phyloP scores from a whole-genome alignment of 1,140 invertebrate species.

The Venturia canescens region DNA sequence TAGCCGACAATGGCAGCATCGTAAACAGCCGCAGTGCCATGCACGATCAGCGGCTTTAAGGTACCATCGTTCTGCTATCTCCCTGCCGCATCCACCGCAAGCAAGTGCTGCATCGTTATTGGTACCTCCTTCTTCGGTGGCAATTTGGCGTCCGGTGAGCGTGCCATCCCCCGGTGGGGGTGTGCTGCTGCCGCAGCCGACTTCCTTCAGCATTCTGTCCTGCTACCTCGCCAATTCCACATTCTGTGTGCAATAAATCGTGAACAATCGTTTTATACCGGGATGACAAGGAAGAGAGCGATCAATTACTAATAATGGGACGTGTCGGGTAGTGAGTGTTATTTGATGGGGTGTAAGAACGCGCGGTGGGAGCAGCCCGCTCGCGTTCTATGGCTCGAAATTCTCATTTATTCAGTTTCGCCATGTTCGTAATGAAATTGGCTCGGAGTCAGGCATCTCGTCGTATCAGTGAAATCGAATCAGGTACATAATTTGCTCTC shows the following conservation, averaged over 20 bases:
- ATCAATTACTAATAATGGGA: not conserved
- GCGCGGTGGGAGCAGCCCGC: too few species aligned
- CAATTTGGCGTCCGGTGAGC: conserved; percentile 50
- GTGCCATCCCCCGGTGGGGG: conserved; percentile 68
- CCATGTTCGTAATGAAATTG: not conserved
- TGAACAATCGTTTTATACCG: not conserved
- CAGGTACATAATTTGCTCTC: conserved; percentile 9
- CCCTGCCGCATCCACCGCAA: conserved; percentile 74
- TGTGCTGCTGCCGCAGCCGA: conserved; percentile 71
- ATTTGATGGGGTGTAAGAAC: too few species aligned
- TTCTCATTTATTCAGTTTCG: not conserved
- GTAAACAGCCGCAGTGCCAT: conserved; percentile 92
- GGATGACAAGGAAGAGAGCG: not conserved
- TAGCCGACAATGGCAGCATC: conserved; percentile 91
- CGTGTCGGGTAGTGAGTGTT: too few species aligned
- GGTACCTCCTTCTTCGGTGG: conserved; percentile 43
- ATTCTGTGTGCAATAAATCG: conserved; percentile 50
- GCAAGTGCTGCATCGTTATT: conserved; percentile 62
- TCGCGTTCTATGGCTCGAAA: not conserved
- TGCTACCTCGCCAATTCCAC: conserved; percentile 45
- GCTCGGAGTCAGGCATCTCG: not conserved
- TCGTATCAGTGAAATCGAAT: conserved; percentile 20
- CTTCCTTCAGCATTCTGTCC: conserved; percentile 74
- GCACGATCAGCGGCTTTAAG: conserved; percentile 91
- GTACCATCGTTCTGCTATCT: conserved; percentile 82